phyloP scores from a whole-genome alignment of 2,888 invertebrate genomes.

The Tenthredo distinguenda region DNA sequence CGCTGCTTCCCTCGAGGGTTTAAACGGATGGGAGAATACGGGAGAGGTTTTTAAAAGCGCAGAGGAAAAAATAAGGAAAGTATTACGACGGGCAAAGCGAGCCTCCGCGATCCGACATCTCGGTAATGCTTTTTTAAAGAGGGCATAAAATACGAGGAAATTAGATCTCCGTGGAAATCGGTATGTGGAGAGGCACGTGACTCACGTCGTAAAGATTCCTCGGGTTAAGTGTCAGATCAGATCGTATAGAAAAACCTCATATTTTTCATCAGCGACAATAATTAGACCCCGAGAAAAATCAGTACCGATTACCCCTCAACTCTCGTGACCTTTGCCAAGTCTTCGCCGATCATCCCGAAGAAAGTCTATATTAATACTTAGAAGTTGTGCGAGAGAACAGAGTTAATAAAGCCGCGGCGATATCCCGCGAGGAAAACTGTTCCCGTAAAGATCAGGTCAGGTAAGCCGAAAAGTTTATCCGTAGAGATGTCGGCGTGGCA shows the following conservation, averaged over 20 bases:
- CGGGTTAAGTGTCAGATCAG: neutral
- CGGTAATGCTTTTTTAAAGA: slow-evolving; percentile 47
- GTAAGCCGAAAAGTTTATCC: slow-evolving; percentile 54
- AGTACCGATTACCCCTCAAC: neutral
- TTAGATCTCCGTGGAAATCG: slow-evolving; percentile 49
- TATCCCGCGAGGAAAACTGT: neutral
- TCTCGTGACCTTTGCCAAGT: neutral
- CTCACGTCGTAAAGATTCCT: slow-evolving; percentile 4
- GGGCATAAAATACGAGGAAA: slow-evolving; percentile 48
- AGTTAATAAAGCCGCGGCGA: neutral
- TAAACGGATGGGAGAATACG: slow-evolving; percentile 5
- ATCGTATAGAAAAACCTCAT: neutral
- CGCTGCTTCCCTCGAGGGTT: neutral
- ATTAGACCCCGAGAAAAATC: neutral
- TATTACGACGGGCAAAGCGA: slow-evolving; percentile 39
- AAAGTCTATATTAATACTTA: neutral
- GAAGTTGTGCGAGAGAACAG: neutral
- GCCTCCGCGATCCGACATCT: slow-evolving; percentile 33
- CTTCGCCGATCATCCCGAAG: neutral
- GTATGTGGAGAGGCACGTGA: slow-evolving; percentile 24
- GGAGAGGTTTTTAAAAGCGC: slow-evolving; percentile 26
- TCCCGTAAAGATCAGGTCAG: slow-evolving; percentile 12
- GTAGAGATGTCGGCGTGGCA: slow-evolving; percentile 55
- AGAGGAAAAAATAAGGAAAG: slow-evolving; percentile 1
- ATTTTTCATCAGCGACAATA: neutral